Evolutionary conservation across 2,888 invertebrate species (phyloP), one percentile per base, ranked within the genome.

Genomic region (Drosophila barbarae): DNA sequence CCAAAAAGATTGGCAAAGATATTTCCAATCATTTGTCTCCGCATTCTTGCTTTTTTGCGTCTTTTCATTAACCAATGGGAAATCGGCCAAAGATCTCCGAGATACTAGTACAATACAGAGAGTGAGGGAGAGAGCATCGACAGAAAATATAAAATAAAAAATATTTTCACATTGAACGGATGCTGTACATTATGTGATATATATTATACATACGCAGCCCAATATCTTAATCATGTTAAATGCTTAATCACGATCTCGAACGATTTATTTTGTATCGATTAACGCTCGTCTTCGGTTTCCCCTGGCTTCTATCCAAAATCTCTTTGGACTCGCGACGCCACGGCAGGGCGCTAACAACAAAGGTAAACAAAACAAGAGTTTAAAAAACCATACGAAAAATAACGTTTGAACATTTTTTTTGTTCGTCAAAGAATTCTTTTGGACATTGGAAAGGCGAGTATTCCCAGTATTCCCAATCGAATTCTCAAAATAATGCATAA

Each of bases 181-280:
- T 59, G 52, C 52, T 61, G 61, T 63, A 63, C 44, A 60, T 63
- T 61, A 61, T 63, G 61, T 35, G 59, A 32, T 58, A 36, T 39
- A 39, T 36, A 42, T 42, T 26, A 30, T 41, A 59, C 39, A 66
- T 38, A 26, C 59, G 30, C 39, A 58, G 49, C 32, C 44, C 58
- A 67, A 67, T 76, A 81, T 66, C 63, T 76, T 73, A 76, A 79
- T 76, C 74, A 85, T 74, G 78, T 74, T 82, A 82, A 82, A 67
- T 69, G 69, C 52, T 52, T 52, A 69, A 71, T 82, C 82, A 82
- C 84, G 82, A 82, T 66, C 70, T 81, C 59, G 60, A 59, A 66
- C 70, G 64, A 81, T 69, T 78, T 64, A 69, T 69, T 76, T 77
- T 57, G 56, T 68, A 76, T 69, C 73, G 72, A 72, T 77, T 71